phyloP scores from a whole-genome alignment of 2,797 vertebrate species.

The Anableps anableps region DNA sequence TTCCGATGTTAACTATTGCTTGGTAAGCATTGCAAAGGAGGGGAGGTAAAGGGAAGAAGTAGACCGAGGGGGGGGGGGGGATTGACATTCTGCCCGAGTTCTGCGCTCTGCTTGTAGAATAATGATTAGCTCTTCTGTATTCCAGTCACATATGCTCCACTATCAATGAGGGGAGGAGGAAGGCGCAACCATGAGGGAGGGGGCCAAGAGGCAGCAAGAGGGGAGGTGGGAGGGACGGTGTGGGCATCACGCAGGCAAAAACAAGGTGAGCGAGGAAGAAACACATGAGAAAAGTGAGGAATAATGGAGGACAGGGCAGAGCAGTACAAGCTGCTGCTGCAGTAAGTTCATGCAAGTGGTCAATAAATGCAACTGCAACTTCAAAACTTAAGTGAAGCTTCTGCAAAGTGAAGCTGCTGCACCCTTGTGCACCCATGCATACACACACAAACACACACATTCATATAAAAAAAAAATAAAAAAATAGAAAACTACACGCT shows the following conservation, averaged over 20 bases:
- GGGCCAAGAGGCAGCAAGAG: constrained; percentile 30
- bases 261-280: constrained; percentile 67
- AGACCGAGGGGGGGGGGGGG: constrained; percentile 48
- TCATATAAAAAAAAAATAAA: not conserved
- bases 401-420: constrained; percentile 15
- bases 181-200: constrained; percentile 47
- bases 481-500: constrained; percentile 35
- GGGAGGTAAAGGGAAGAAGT: constrained; percentile 42
- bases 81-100: constrained; percentile 82
- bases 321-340: constrained; percentile 48
- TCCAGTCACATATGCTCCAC: constrained; percentile 82
- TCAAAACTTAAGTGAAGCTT: constrained; percentile 19
- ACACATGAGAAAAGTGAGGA: constrained; percentile 52
- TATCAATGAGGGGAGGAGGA: constrained; percentile 81
- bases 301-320: constrained; percentile 61
- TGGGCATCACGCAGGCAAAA: constrained; percentile 47
- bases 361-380: constrained; percentile 28
- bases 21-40: constrained; percentile 60
- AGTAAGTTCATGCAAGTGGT: constrained; percentile 26
- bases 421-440: constrained; percentile 1
- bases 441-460: constrained; percentile 14
- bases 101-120: constrained; percentile 80
- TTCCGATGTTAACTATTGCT: constrained; percentile 73
- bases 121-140: constrained; percentile 86
- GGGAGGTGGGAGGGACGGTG: constrained; percentile 10